Evolutionary conservation across 2,797 vertebrate species (phyloP).

Genomic region (Neoniphon sammara): DNA sequence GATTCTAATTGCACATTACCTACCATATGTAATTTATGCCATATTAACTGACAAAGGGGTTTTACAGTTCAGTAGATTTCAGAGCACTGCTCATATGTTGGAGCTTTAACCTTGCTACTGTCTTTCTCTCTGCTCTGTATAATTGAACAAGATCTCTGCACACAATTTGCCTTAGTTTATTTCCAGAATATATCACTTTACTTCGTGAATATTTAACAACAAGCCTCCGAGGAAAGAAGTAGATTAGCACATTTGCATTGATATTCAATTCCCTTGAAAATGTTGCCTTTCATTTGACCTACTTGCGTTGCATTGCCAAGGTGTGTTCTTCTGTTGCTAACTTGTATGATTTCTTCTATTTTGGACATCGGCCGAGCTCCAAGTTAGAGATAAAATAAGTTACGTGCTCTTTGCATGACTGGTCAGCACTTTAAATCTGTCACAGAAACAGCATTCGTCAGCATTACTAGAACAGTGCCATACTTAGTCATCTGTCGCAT

Average conservation of each 20-base stretch:
- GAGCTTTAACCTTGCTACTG: constrained; percentile 40
- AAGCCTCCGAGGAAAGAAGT: constrained; percentile 42
- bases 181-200: constrained; percentile 40
- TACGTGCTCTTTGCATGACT: constrained; percentile 11
- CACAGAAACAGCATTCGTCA: constrained; percentile 12
- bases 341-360: constrained; percentile 20
- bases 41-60: constrained; percentile 32
- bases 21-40: constrained; percentile 43
- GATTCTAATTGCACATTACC: constrained; percentile 52
- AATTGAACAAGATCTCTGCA: constrained; percentile 43
- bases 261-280: constrained; percentile 67
- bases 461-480: background rate
- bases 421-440: constrained; percentile 43
- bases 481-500: constrained; percentile 20
- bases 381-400: constrained; percentile 36
- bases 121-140: constrained; percentile 37
- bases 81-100: constrained; percentile 39
- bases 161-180: constrained; percentile 36
- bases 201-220: constrained; percentile 68
- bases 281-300: constrained; percentile 65
- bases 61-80: constrained; percentile 19
- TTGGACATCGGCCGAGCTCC: constrained; percentile 28
- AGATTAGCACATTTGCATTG: constrained; percentile 69
- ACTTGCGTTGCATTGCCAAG: constrained; percentile 48
- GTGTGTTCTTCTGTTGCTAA: constrained; percentile 38